These are phyloP conservation scores for Tapirus indicus DNA, from an alignment of 2,797 vertebrate genomes.

Conservation along the genomic window DNA sequence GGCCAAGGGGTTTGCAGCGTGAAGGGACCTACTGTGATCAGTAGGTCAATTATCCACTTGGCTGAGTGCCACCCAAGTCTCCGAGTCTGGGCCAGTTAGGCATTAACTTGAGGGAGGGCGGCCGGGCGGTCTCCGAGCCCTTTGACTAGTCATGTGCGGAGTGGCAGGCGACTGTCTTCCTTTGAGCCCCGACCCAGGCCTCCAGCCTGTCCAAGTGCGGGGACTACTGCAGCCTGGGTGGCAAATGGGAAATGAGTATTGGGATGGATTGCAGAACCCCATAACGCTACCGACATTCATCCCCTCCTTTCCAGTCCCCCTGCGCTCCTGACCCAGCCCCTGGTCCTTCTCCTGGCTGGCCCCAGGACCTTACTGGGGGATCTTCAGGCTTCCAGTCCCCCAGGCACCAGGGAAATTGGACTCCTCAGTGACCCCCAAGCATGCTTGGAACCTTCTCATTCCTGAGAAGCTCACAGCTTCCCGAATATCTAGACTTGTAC, in stretches of 20 bases:
- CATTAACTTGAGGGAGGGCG: constrained; percentile 61
- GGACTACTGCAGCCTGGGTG: background rate
- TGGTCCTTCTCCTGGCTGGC: background rate
- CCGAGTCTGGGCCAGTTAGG: constrained; percentile 42
- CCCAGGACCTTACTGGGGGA: background rate
- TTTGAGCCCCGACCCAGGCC: background rate
- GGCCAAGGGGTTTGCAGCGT: background rate
- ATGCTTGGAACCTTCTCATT: background rate
- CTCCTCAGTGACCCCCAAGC: background rate
- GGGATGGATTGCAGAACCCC: background rate
- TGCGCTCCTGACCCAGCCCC: background rate
- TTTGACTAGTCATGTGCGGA: constrained; percentile 75
- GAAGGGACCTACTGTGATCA: background rate
- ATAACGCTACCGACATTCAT: fast-evolving
- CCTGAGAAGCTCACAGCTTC: background rate
- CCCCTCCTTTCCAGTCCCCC: background rate
- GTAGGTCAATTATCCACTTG: constrained; percentile 46
- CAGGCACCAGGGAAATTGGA: background rate
- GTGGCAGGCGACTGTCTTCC: background rate
- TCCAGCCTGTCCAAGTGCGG: background rate
- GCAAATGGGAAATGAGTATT: background rate
- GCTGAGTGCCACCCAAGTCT: constrained; percentile 32
- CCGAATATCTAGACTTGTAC: background rate
- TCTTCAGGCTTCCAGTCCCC: background rate
- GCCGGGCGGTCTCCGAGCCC: background rate